These are phyloP conservation scores for Druceiella hillmani DNA, from an alignment of 2,888 invertebrate species.

Conservation along the genomic window DNA sequence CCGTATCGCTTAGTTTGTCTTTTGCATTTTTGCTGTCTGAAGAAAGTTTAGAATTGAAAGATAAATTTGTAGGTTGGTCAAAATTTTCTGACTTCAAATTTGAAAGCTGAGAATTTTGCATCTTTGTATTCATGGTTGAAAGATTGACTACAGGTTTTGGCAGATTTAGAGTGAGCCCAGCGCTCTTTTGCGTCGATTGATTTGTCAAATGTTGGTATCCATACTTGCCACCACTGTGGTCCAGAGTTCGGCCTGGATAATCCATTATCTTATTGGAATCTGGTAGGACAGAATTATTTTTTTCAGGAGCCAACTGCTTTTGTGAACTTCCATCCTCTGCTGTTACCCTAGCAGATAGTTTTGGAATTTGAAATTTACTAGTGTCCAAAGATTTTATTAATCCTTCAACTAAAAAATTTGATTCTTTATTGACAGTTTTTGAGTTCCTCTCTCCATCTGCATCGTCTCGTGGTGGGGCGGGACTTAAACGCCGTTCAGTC, in stretches of 20 bases:
- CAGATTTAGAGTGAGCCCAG: constrained; percentile 43
- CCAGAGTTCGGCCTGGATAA: constrained; percentile 36
- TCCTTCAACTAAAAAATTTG: constrained; percentile 64
- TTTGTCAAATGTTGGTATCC: constrained; percentile 37
- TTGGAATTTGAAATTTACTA: constrained; percentile 84
- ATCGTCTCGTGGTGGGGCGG: constrained; percentile 59
- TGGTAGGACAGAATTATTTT: constrained; percentile 35
- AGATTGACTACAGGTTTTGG: constrained; percentile 45
- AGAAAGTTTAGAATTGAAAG: constrained; percentile 36
- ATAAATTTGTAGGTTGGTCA: constrained; percentile 33
- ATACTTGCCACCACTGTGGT: constrained; percentile 37
- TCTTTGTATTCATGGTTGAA: constrained; percentile 43
- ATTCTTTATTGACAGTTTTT: constrained; percentile 57
- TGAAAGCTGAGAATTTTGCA: constrained; percentile 27
- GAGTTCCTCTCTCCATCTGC: constrained; percentile 56
- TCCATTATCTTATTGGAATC: constrained; percentile 46
- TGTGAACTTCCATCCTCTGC: constrained; percentile 31
- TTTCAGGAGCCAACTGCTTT: constrained; percentile 46
- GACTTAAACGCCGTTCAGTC: constrained; percentile 61
- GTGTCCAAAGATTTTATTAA: constrained; percentile 72
- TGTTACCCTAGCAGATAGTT: constrained; percentile 56
- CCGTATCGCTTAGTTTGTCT: constrained; percentile 31
- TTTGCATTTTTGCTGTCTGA: constrained; percentile 31
- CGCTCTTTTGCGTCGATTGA: constrained; percentile 41
- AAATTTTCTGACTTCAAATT: constrained; percentile 34